Base-by-base conservation (phyloP, 2,113 vertebrate genomes). In the Oryzias celebensis region DNA sequence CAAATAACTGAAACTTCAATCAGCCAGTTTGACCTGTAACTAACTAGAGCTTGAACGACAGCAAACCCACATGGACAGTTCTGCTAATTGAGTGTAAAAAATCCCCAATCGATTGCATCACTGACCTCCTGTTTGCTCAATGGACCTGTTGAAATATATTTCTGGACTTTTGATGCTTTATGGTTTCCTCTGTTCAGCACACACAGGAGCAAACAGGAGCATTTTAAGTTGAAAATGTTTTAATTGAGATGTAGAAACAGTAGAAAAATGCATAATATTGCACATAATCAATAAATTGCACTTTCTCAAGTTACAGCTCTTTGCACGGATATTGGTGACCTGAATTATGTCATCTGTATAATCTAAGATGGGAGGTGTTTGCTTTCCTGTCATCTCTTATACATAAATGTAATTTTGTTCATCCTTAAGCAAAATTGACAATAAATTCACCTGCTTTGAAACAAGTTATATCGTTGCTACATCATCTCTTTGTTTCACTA, bases 231-330 rank as follows among this genome's bases (percentile, higher is more conserved):
- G 56, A 74, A 87, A 88, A 83, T 77, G 70, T 68, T 84, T 90
- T 88, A 85, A 81, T 88, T 71, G 47, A 65, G 64, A 79, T 80
- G 65, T 93, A 92, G 92, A 96, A 96, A 90, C 70, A 80, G 90
- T 93, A 94, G 80, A 93, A 96, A 87, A 96, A 94, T 91, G 88
- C 85, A 88, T 58, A 89, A 91, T 91, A 91, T 88, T 91, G 80
- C 86, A 91, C 88, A 88, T 87, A 72, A 24, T 85, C 85, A 89
- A 90, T 91, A 91, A 93, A 88, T 92, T 90, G 91, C 92, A 92
- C 91, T 95, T 94, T 89, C 87, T 91, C 85, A 79, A 74, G 81
- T 74, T 85, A 62, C 73, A 78, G 81, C 80, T 88, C 81, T 85
- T 87, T 85, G 83, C 73, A 74, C 79, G 82, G 64, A 77, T 55